phyloP scores from a whole-genome alignment of 2,797 vertebrate species.

The Alfaro cultratus region DNA sequence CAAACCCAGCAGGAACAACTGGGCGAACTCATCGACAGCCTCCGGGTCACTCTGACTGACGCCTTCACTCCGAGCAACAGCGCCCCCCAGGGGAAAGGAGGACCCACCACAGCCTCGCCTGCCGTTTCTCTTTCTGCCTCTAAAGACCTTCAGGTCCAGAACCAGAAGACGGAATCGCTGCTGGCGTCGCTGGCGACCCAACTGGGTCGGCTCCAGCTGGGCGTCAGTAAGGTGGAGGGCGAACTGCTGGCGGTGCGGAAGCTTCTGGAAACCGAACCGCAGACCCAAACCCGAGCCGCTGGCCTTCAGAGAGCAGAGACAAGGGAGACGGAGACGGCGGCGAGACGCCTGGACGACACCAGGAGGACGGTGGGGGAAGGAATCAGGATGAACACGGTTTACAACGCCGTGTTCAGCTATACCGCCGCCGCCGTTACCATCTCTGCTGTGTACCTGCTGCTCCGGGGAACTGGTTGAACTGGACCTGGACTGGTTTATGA shows the following conservation, averaged over 20 bases:
- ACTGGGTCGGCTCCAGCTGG: constrained; percentile 82
- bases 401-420: constrained; percentile 85
- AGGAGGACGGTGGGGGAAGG: constrained; percentile 85
- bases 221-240: constrained; percentile 70
- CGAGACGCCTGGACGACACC: constrained; percentile 81
- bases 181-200: constrained; percentile 83
- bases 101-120: neutral
- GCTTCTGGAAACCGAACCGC: constrained; percentile 43
- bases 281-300: neutral
- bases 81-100: constrained; percentile 4
- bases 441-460: constrained; percentile 88
- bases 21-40: constrained; percentile 78
- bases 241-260: constrained; percentile 78
- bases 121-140: constrained; percentile 72
- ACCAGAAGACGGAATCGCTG: constrained; percentile 79
- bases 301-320: constrained; percentile 23
- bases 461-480: constrained; percentile 71
- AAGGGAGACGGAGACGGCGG: constrained; percentile 70
- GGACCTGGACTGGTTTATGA: neutral
- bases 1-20: constrained; percentile 89
- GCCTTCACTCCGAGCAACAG: constrained; percentile 26
- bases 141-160: constrained; percentile 81
- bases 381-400: constrained; percentile 85
- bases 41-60: constrained; percentile 78
- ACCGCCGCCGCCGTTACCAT: constrained; percentile 83